Evolutionary conservation across 64 coral and sea anemone genomes (phyloP).

Genomic region (Astreopora myriophthalma): DNA sequence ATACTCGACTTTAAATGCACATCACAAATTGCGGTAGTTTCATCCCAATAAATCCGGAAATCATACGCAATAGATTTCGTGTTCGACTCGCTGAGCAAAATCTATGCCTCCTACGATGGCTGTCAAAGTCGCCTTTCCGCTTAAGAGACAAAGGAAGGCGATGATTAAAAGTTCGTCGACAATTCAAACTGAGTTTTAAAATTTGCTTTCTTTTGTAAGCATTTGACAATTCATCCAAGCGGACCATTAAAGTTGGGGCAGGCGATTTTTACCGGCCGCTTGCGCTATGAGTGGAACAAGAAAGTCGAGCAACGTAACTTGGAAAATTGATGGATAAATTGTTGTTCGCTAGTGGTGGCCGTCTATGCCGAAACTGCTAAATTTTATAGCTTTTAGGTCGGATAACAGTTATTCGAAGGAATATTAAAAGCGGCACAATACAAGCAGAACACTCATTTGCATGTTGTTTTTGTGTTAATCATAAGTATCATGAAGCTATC

Average conservation of each 20-base stretch:
- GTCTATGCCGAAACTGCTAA: neutral
- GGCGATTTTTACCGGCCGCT: neutral
- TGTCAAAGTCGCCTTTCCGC: neutral
- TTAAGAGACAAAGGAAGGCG: neutral
- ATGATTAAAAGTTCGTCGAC: neutral
- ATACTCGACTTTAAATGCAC: neutral
- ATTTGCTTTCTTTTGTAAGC: too few species aligned
- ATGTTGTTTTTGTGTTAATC: conserved; percentile 64
- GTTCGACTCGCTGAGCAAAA: neutral
- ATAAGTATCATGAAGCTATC: neutral
- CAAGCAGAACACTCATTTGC: conserved; percentile 44
- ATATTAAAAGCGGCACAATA: conserved; percentile 13
- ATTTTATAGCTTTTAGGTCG: neutral
- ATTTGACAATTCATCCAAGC: neutral
- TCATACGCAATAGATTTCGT: neutral
- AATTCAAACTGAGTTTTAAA: too few species aligned
- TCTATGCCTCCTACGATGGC: neutral
- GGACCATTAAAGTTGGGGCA: neutral
- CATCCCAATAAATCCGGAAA: neutral
- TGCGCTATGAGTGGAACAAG: neutral
- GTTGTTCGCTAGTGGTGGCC: neutral
- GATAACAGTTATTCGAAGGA: neutral
- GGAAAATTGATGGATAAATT: neutral
- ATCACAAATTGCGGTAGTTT: neutral
- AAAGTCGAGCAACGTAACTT: neutral